Evolutionary conservation across 2,888 invertebrate genomes (phyloP).

Genomic region (Crocallis elinguaria): DNA sequence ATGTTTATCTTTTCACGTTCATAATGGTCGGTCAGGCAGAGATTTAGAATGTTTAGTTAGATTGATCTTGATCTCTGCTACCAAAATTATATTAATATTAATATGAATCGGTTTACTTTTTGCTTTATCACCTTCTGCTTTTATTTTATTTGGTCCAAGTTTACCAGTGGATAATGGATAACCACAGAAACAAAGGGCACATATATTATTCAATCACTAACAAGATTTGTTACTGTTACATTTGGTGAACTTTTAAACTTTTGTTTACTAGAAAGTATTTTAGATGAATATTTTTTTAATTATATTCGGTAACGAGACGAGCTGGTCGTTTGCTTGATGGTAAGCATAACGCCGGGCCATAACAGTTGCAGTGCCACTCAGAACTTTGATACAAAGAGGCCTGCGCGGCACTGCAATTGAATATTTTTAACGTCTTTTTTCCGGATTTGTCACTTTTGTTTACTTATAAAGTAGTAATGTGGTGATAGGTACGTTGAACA

Average conservation of each 20-base stretch:
- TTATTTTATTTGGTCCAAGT: background rate
- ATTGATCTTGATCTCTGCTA: slow-evolving; percentile 3
- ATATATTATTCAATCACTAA: too few relatives aligned
- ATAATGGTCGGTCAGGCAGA: slow-evolving; percentile 20
- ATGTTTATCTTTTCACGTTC: slow-evolving; percentile 32
- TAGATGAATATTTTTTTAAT: too few relatives aligned
- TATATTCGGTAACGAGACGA: too few relatives aligned
- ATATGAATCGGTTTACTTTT: background rate
- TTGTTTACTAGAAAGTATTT: too few relatives aligned
- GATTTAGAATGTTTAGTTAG: slow-evolving; percentile 26
- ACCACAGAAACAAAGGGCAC: background rate
- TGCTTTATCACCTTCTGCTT: slow-evolving; percentile 6
- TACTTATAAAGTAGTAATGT: background rate
- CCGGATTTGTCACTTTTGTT: background rate
- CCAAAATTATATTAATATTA: background rate
- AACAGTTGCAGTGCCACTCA: too few relatives aligned
- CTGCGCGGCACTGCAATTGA: too few relatives aligned
- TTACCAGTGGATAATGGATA: background rate
- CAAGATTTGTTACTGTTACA: background rate
- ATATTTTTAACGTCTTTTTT: too few relatives aligned
- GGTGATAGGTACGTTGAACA: too few relatives aligned
- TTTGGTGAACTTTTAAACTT: background rate
- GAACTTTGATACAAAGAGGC: too few relatives aligned
- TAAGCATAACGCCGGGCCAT: too few relatives aligned
- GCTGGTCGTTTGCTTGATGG: too few relatives aligned